These are phyloP conservation scores for Aleiodes testaceus DNA, from an alignment of 2,888 invertebrate species.

Conservation along the genomic window DNA sequence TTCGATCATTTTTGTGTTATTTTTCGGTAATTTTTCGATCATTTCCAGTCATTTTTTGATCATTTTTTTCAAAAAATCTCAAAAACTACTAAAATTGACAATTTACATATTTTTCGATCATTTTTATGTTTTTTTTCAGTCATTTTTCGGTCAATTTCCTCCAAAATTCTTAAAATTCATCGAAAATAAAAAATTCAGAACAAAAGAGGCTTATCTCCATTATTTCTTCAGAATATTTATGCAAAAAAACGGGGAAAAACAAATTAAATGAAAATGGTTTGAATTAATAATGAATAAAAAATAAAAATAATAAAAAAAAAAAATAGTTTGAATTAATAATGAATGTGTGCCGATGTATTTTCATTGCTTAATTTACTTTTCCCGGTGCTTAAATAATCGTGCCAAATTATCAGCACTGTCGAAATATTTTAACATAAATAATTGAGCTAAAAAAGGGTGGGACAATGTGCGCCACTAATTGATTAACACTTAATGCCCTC, in stretches of 20 bases:
- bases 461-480: not conserved
- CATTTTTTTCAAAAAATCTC: too few species aligned
- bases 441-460: not conserved
- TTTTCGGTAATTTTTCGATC: too few species aligned
- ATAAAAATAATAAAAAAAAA: not conserved
- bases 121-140: too few species aligned
- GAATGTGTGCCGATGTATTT: not conserved
- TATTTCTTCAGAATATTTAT: too few species aligned
- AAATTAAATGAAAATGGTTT: not conserved
- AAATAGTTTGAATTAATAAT: not conserved
- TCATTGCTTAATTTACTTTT: constrained; percentile 9
- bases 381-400: constrained; percentile 14
- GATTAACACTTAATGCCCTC: not conserved
- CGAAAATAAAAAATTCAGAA: not conserved
- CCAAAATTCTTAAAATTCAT: too few species aligned
- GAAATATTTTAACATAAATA: constrained; percentile 8
- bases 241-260: too few species aligned
- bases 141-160: too few species aligned
- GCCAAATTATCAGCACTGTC: constrained; percentile 6
- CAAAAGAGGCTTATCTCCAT: too few species aligned
- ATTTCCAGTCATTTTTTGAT: too few species aligned
- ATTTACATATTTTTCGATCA: too few species aligned
- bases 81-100: too few species aligned
- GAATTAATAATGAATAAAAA: not conserved
- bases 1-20: too few species aligned